Evolutionary conservation across 1,140 invertebrate species (phyloP), one percentile per base, ranked within the genome.

Genomic region (Zaprionus taronus): DNA sequence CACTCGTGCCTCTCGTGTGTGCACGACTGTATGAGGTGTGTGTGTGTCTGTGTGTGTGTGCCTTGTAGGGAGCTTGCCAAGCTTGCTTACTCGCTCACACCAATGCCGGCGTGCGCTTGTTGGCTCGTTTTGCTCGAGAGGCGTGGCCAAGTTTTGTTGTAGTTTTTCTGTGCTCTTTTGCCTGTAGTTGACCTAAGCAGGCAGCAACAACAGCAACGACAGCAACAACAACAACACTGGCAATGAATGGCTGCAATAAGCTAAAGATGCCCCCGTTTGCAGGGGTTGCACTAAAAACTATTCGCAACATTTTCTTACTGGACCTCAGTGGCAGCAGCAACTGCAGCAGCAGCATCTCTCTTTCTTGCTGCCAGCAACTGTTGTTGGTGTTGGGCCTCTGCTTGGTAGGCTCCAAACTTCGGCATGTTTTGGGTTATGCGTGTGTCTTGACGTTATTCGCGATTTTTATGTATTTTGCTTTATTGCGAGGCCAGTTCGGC

Each of bases 91-190:
- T 84, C 81, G 58, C 85, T 87, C 75, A 61, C 84, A 73, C 82
- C 74, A 24, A 66, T 72, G 55, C 26, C 22, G 22, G n/a, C 12
- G 22, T 47, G 53, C 62, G 81, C 67, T 65, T 56, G 53, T 20
- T 51, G 73, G 38, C 31, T 68, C 62, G 68, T 72, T 14, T 68
- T 31, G 51, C 69, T 34, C 15, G 17, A 47, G 36, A 66, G 85
- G 85, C 85, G 85, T 91, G 86, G 86, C 81, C 79, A 86, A 86
- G 77, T 72, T 51, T 51, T 56, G 57, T 62, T 67, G 61, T 76
- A 79, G 76, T 89, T 90, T 89, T 85, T 89, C 79, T 89, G 78
- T 74, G 79, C 84, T 90, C 84, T 90, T 90, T 81, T 84, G 80
- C 53, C 81, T 71, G 66, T 81, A 80, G 83, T 84, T 68, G 85